Evolutionary conservation across 2,113 vertebrate species (phyloP).

Genomic region (Mustela nigripes): DNA sequence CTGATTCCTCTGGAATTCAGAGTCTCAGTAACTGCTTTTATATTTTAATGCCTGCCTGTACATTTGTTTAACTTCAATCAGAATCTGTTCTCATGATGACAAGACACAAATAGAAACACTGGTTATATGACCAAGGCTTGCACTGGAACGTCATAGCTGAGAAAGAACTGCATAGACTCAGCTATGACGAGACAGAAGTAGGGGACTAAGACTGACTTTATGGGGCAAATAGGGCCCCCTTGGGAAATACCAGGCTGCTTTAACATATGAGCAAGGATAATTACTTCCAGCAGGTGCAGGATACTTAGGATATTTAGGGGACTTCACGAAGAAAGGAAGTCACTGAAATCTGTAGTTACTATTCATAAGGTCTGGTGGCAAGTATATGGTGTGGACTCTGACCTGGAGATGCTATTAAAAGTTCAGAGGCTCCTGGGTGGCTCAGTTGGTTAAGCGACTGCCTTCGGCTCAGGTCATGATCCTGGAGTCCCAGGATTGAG

Average conservation of each 20-base stretch:
- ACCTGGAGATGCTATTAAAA: neutral
- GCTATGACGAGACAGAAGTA: neutral
- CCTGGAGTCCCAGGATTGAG: no score
- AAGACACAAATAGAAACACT: neutral
- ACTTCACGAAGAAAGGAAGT: neutral
- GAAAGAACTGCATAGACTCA: neutral
- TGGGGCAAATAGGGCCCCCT: neutral
- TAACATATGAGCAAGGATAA: neutral
- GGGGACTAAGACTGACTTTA: neutral
- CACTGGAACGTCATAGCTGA: neutral
- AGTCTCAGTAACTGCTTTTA: neutral
- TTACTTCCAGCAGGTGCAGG: neutral
- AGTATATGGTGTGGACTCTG: neutral
- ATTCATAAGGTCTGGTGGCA: neutral
- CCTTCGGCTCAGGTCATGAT: no score
- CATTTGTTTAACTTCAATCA: neutral
- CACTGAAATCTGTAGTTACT: neutral
- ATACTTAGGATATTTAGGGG: neutral
- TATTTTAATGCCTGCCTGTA: neutral
- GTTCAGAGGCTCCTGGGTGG: neutral
- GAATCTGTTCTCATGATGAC: neutral
- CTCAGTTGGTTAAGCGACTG: no score
- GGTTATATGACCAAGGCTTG: neutral
- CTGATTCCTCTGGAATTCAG: neutral
- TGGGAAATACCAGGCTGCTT: neutral